A percentile compares a stretch with the other conserved stretches of the same genome.
These are phyloP conservation scores for Papilio elwesi DNA, from an alignment of 2,888 invertebrate species.

Conservation along the genomic window DNA sequence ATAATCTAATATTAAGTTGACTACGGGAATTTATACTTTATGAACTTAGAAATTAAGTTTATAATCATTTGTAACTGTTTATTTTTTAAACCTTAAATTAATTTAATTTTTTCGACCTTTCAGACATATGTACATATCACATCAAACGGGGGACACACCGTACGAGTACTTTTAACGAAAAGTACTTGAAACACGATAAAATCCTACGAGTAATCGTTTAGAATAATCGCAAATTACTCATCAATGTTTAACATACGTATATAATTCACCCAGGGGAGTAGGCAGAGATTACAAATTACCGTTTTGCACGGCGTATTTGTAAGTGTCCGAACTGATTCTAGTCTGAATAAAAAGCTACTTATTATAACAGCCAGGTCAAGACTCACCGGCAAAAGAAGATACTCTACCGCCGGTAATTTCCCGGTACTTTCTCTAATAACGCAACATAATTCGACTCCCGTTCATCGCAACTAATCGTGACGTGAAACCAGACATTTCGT, in stretches of 20 bases:
- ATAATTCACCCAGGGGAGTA: too few relatives aligned
- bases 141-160: neutral
- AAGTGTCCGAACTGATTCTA: neutral
- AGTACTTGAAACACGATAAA: neutral
- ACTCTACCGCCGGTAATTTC: neutral
- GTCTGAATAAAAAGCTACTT: neutral
- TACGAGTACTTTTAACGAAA: neutral
- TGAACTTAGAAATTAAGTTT: neutral
- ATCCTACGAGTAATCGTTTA: neutral
- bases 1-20: neutral
- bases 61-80: neutral
- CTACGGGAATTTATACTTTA: neutral
- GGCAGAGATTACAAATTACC: too few relatives aligned
- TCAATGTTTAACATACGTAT: too few relatives aligned
- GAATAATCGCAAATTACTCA: neutral
- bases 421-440: conserved; percentile 1
- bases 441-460: neutral
- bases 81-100: neutral
- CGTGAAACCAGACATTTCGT: neutral
- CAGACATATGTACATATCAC: too few relatives aligned
- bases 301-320: too few relatives aligned
- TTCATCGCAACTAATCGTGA: neutral
- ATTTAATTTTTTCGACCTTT: neutral
- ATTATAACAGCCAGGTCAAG: neutral
- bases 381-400: neutral